A percentile compares a stretch with the other conserved stretches of the same genome.
Evolutionary conservation across 2,888 invertebrate genomes (phyloP).

Genomic region (Syritta pipiens): DNA sequence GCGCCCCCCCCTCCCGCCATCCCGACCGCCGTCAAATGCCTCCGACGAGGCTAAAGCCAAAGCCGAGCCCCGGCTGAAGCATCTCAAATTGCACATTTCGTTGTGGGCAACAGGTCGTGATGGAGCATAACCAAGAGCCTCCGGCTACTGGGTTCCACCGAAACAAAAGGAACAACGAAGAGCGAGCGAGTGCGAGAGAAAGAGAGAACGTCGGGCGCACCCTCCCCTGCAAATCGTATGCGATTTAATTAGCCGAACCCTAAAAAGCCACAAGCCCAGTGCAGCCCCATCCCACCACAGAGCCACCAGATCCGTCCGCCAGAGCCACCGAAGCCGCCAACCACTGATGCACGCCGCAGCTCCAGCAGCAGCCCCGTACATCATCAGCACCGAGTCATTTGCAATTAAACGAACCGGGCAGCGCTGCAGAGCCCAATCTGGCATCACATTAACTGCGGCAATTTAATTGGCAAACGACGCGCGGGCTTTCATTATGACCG

Average conservation of each 20-base stretch:
- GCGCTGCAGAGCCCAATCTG: conserved; percentile 59
- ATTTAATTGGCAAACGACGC: conserved; percentile 69
- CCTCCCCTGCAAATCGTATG: conserved; percentile 28
- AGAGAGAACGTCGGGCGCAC: background rate
- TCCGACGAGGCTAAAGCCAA: background rate
- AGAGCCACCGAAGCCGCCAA: conserved; percentile 7
- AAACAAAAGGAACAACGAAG: too few relatives aligned
- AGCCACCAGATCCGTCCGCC: too few relatives aligned
- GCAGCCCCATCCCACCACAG: conserved; percentile 21
- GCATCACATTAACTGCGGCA: conserved; percentile 67
- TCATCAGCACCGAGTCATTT: conserved; percentile 60
- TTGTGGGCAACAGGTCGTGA: conserved; percentile 63
- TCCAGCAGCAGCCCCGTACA: conserved; percentile 38
- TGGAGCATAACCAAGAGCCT: conserved; percentile 51
- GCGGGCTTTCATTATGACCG: conserved; percentile 64
- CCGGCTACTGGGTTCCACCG: conserved; percentile 39
- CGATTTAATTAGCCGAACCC: conserved; percentile 66
- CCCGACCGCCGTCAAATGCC: too few relatives aligned
- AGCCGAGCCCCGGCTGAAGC: background rate
- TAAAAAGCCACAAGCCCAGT: conserved; percentile 62
- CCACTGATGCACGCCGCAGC: conserved; percentile 21
- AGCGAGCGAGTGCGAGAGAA: conserved; percentile 17
- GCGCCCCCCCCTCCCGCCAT: too few relatives aligned
- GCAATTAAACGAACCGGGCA: conserved; percentile 63
- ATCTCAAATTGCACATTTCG: conserved; percentile 59